These are phyloP conservation scores for Cebus imitator DNA, from an alignment of 2,113 vertebrate species.

Conservation along the genomic window DNA sequence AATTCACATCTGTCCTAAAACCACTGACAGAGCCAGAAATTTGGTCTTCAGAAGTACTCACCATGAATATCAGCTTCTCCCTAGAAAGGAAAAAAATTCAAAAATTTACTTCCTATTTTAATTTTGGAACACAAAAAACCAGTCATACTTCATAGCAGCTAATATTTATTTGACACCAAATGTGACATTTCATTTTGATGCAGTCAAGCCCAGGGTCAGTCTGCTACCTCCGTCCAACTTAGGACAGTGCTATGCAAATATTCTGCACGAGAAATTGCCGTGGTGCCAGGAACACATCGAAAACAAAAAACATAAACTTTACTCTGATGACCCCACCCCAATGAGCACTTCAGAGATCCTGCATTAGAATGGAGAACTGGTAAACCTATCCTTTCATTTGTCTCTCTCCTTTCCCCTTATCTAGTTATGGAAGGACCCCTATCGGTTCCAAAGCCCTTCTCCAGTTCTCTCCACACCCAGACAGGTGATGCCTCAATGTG, in stretches of 20 bases:
- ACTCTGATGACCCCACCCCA: background rate
- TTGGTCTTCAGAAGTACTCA: conserved; percentile 53
- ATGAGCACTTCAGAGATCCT: background rate
- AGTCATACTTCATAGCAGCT: background rate
- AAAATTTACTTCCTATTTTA: conserved; percentile 27
- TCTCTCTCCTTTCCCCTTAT: background rate
- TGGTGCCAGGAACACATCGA: background rate
- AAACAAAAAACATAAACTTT: background rate
- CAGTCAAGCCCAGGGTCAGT: background rate
- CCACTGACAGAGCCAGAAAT: background rate
- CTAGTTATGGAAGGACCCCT: background rate
- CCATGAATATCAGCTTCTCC: conserved; percentile 76
- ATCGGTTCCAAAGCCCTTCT: background rate
- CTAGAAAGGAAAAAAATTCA: conserved; percentile 61
- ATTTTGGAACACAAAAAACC: background rate
- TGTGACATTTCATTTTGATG: background rate
- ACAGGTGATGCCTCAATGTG: background rate
- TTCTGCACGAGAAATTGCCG: background rate
- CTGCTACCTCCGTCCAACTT: background rate
- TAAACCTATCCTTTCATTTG: background rate
- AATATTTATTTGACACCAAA: background rate
- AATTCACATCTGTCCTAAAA: background rate
- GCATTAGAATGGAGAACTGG: background rate
- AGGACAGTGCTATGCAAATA: background rate
- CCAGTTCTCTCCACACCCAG: background rate